phyloP scores from a whole-genome alignment of 2,113 vertebrate species.

The Cinclus mexicanus region DNA sequence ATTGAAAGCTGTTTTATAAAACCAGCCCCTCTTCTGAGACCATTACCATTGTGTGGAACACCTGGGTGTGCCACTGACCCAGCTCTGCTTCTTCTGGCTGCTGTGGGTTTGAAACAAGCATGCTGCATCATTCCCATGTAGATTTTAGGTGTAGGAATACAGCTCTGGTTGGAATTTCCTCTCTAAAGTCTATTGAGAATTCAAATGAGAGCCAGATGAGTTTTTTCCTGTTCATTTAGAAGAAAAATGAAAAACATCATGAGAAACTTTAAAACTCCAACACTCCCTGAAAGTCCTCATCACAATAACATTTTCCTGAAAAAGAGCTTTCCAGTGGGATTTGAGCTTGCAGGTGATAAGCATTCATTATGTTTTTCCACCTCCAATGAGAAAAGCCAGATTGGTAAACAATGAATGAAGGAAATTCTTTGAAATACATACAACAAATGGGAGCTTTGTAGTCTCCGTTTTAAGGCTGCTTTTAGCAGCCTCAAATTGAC shows the following conservation, averaged over 20 bases:
- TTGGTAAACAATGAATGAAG: not conserved
- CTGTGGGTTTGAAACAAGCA: constrained; percentile 31
- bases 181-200: constrained; percentile 64
- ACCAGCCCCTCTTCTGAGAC: not conserved
- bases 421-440: constrained; percentile 9
- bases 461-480: not conserved
- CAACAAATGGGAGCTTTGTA: not conserved
- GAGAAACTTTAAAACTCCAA: constrained; percentile 54
- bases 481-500: not conserved
- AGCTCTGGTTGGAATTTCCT: constrained; percentile 71
- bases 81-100: constrained; percentile 21
- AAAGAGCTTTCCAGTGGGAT: constrained; percentile 8
- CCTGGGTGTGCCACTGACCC: not conserved
- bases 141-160: constrained; percentile 52
- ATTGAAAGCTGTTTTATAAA: not conserved
- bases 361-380: not conserved
- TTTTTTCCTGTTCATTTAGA: constrained; percentile 33
- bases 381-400: not conserved
- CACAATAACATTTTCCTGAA: constrained; percentile 9
- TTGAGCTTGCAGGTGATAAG: constrained; percentile 8
- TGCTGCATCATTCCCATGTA: constrained; percentile 31
- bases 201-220: constrained; percentile 71
- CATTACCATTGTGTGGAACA: not conserved
- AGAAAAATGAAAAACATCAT: constrained; percentile 59
- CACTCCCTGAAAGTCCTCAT: constrained; percentile 33